Percentiles rank a stretch among this genome's conserved stretches.
Conservation (phyloP, 92 coral and sea anemone species). For the Metridium senile region DNA sequence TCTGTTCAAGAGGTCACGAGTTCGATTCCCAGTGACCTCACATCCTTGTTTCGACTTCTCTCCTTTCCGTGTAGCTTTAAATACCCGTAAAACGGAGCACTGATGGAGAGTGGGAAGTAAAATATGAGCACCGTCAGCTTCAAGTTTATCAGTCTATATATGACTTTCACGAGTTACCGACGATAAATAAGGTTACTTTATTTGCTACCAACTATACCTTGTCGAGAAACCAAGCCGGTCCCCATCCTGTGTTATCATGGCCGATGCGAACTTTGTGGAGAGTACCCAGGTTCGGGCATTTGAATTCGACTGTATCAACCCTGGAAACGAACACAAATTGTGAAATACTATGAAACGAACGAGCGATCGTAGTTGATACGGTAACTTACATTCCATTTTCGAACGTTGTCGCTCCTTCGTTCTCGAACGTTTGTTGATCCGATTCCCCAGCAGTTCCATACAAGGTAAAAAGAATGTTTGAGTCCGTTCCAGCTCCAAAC, state of each 20-base stretch:
- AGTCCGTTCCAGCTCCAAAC: slow-evolving; percentile 92
- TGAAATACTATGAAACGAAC: not conserved
- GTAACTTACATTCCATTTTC: slow-evolving; percentile 57
- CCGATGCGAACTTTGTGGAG: slow-evolving; percentile 51
- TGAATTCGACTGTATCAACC: slow-evolving; percentile 32
- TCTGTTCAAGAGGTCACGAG: too few species aligned
- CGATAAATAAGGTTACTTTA: not conserved
- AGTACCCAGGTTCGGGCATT: slow-evolving; percentile 41
- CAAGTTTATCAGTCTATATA: too few species aligned
- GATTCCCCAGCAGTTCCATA: slow-evolving; percentile 75
- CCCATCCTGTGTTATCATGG: slow-evolving; percentile 63
- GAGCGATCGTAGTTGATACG: not conserved
- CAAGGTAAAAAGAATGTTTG: slow-evolving; percentile 78
- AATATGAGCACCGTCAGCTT: too few species aligned
- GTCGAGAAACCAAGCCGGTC: slow-evolving; percentile 57
- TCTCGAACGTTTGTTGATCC: slow-evolving; percentile 69
- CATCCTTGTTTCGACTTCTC: too few species aligned
- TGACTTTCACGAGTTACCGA: too few species aligned
- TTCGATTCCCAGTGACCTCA: too few species aligned
- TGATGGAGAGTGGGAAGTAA: too few species aligned
- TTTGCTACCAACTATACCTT: slow-evolving; percentile 24
- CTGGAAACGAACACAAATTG: not conserved
- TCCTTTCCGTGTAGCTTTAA: too few species aligned
- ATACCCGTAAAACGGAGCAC: too few species aligned
- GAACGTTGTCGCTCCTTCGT: slow-evolving; percentile 68